Evolutionary conservation across 1,140 invertebrate genomes (phyloP).

Genomic region (Oreohelix idahoensis): DNA sequence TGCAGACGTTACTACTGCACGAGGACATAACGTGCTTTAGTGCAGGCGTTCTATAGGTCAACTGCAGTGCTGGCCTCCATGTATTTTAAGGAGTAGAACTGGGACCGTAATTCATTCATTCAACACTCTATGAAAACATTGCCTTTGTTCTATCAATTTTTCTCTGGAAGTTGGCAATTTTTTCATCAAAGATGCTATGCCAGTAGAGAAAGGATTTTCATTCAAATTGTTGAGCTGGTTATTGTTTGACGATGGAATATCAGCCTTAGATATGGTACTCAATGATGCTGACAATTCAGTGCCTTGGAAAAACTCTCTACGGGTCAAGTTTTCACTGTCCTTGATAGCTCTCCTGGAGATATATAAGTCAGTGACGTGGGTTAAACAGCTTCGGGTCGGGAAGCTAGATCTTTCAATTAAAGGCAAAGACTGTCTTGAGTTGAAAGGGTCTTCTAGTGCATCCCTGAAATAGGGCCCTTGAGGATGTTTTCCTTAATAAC

Average conservation of each 20-base stretch:
- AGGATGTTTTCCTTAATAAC: background rate
- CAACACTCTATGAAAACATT: constrained; percentile 18
- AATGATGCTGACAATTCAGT: constrained; percentile 49
- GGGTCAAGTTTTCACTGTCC: background rate
- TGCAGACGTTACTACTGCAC: no score
- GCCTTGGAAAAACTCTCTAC: constrained; percentile 46
- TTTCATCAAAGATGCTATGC: constrained; percentile 63
- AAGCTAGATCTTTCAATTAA: background rate
- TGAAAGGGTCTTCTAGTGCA: background rate
- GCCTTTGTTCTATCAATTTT: constrained; percentile 38
- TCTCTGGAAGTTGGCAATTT: constrained; percentile 57
- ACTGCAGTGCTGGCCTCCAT: no score
- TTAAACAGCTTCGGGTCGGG: background rate
- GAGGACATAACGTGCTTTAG: no score
- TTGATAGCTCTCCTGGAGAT: constrained; percentile 19
- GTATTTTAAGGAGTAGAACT: no score
- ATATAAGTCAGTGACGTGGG: constrained; percentile 21
- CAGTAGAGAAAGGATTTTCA: constrained; percentile 60
- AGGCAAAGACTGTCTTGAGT: background rate
- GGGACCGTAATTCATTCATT: no score
- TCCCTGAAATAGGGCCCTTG: no score
- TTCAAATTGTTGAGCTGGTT: constrained; percentile 40
- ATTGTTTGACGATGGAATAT: constrained; percentile 45
- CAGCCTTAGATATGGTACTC: constrained; percentile 61
- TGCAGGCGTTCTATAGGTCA: no score